Conservation (phyloP, 1,140 invertebrate species). For the Littorina saxatilis region DNA sequence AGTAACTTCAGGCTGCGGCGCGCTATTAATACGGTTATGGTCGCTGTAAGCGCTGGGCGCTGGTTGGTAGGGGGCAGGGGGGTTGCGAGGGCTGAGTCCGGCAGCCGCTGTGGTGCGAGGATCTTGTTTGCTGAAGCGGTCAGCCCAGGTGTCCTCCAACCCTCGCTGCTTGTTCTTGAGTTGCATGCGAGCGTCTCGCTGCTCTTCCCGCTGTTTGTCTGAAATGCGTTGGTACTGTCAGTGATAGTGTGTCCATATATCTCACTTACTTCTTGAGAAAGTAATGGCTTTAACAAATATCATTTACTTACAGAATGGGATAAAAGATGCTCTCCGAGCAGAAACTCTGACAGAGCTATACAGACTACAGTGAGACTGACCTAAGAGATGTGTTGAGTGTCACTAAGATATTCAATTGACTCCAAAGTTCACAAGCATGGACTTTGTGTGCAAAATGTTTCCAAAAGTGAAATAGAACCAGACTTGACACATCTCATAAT, state of each 20-base stretch:
- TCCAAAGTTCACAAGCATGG: too few species aligned
- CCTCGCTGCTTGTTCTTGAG: slow-evolving; percentile 46
- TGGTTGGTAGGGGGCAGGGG: neutral
- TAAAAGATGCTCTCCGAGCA: neutral
- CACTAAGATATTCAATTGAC: too few species aligned
- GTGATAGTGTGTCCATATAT: neutral
- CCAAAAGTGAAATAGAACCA: too few species aligned
- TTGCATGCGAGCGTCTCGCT: slow-evolving; percentile 48
- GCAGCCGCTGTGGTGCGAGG: slow-evolving; percentile 21
- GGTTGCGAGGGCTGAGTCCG: neutral
- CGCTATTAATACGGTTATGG: slow-evolving; percentile 46
- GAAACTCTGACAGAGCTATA: too few species aligned
- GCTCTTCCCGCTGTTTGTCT: slow-evolving; percentile 67
- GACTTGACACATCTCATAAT: too few species aligned
- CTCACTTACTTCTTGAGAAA: neutral
- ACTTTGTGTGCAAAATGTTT: too few species aligned
- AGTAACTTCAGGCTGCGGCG: slow-evolving; percentile 37
- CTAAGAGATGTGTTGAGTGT: too few species aligned
- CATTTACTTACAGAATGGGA: neutral
- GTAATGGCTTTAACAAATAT: neutral
- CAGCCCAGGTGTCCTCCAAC: slow-evolving; percentile 60
- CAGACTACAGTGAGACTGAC: too few species aligned
- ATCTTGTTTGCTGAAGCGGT: slow-evolving; percentile 51
- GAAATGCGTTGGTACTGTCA: slow-evolving; percentile 12
- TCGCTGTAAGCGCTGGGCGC: neutral